Percentiles rank a stretch among this genome's conserved stretches.
Conservation (phyloP, 2,797 vertebrate genomes). For the Halcyon smyrnensis region DNA sequence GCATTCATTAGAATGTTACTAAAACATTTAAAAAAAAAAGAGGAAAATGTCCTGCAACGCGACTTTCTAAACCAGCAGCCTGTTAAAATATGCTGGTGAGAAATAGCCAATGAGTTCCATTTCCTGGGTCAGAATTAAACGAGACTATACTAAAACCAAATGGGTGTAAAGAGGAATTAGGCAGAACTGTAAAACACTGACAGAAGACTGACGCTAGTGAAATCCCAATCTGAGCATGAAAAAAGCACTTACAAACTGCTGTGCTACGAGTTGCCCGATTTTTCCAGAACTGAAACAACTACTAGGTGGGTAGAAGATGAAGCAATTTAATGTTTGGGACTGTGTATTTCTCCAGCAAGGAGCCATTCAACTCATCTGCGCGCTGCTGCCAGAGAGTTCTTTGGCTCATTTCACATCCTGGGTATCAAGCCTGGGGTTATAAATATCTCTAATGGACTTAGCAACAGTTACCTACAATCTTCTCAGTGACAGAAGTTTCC, state of each 20-base stretch:
- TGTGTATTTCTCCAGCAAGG: background rate
- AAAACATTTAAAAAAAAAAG: background rate
- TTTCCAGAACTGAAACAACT: background rate
- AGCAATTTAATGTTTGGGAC: background rate
- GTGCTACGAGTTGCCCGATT: background rate
- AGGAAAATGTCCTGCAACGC: background rate
- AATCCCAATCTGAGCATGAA: background rate
- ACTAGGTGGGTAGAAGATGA: background rate
- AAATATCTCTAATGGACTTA: constrained; percentile 57
- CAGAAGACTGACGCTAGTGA: background rate
- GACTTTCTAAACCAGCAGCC: background rate
- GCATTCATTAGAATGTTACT: background rate
- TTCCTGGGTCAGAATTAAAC: background rate
- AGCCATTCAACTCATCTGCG: background rate
- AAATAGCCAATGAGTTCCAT: background rate
- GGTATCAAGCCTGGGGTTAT: constrained; percentile 30
- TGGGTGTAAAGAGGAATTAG: background rate
- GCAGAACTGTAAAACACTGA: background rate
- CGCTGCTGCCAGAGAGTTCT: background rate
- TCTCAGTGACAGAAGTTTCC: background rate
- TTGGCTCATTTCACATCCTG: background rate
- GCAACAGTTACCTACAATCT: constrained; percentile 54
- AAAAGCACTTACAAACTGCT: background rate
- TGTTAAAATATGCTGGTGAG: background rate
- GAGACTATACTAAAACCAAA: background rate